Evolutionary conservation across 2,888 invertebrate genomes (phyloP).

Genomic region (Ornithoptera alexandrae): DNA sequence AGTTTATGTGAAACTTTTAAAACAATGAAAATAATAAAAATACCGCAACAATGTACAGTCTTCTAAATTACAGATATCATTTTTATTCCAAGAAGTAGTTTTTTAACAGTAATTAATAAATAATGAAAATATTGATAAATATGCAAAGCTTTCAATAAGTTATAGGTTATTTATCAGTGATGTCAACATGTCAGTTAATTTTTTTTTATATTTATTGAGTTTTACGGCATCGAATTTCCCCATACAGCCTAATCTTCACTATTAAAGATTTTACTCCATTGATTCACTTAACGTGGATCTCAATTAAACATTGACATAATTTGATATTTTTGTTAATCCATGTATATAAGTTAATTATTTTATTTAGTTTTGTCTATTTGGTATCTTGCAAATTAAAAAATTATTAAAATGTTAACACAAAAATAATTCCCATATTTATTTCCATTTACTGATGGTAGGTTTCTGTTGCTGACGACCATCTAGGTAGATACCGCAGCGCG

Average conservation of each 20-base stretch:
- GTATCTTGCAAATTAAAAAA: background rate
- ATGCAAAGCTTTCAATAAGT: constrained; percentile 27
- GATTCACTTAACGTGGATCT: too few species aligned
- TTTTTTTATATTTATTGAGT: too few species aligned
- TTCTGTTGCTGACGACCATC: too few species aligned
- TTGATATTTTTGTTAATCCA: constrained; percentile 4
- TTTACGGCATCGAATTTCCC: too few species aligned
- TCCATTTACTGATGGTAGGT: too few species aligned
- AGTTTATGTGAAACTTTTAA: constrained; percentile 37
- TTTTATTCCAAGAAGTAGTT: constrained; percentile 14
- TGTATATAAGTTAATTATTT: background rate
- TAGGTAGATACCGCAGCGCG: too few species aligned
- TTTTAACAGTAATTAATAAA: constrained; percentile 13
- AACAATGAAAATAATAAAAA: constrained; percentile 27
- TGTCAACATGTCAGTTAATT: constrained; percentile 32
- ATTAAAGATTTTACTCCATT: too few species aligned
- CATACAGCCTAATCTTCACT: too few species aligned
- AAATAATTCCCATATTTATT: too few species aligned
- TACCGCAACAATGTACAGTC: constrained; percentile 16
- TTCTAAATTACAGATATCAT: constrained; percentile 32
- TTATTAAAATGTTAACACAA: too few species aligned
- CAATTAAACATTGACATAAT: constrained; percentile 6
- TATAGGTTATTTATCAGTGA: constrained; percentile 36
- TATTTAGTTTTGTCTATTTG: background rate
- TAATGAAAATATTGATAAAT: constrained; percentile 22